A percentile compares a stretch with the other conserved stretches of the same genome.
These are phyloP conservation scores for Megalurothrips usitatus DNA, from an alignment of 2,888 invertebrate species.

Conservation along the genomic window DNA sequence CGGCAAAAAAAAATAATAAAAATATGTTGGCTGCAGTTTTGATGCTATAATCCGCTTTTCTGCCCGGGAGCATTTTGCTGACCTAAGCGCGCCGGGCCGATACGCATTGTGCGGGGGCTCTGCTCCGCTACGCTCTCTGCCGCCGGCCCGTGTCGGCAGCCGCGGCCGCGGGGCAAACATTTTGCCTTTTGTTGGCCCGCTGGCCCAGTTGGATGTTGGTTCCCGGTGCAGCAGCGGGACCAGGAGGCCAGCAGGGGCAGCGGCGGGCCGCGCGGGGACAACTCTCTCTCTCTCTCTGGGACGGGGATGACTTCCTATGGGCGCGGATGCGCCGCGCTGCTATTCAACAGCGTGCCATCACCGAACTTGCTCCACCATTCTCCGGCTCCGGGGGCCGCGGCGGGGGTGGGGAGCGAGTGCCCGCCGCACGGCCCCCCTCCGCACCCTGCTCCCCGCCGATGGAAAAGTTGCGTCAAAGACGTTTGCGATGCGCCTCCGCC, in stretches of 20 bases:
- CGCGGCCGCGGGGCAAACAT: no score
- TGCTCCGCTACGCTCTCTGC: no score
- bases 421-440: not conserved
- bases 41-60: no score
- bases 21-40: no score
- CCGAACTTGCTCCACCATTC: conserved; percentile 10
- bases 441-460: not conserved
- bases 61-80: no score
- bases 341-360: not conserved
- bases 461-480: conserved; percentile 24
- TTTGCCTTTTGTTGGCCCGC: no score
- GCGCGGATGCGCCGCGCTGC: not conserved
- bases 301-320: conserved; percentile 7
- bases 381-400: not conserved
- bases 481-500: not conserved
- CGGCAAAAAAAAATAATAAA: no score
- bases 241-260: no score
- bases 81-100: no score
- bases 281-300: not conserved
- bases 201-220: no score
- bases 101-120: no score
- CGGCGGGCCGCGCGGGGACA: not conserved
- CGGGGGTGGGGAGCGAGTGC: not conserved
- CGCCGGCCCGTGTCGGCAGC: no score
- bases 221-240: not conserved